Evolutionary conservation across 2,888 invertebrate species (phyloP), one percentile per base, ranked within the genome.

Genomic region (Cosmia pyralina): DNA sequence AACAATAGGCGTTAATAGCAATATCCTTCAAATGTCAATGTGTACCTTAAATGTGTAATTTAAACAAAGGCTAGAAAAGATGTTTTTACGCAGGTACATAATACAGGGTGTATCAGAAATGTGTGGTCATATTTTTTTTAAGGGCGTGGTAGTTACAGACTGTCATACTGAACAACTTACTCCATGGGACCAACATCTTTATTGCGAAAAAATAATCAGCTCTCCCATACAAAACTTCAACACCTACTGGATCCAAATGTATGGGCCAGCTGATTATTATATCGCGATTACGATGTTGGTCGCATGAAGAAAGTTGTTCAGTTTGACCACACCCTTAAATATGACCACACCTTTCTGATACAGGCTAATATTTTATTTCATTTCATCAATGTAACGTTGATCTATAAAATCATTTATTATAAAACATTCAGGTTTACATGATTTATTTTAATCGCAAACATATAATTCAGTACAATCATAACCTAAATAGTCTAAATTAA

Each of bases 401-500:
- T 34, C 10, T 34, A 50, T 5, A n/a, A n/a, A 15, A 34, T 6
- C 0, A 38, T 69, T 22, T 4, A 55, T 11, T 22, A 19, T 22
- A 34, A 28, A 48, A 55, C 11, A 46, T 22, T 34, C 6, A 46
- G 6, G 13, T 15, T 19, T 34, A 17, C 15, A 48, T 17, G n/a
- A 41, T 41, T 48, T 57, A 28, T 15, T 57, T 71, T 22, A 38
- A 57, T 57, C 0, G 8, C 15, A 48, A 57, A 71, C 11, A 50
- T 53, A 22, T 5, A 15, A 64, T 22, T 53, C 15, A 19, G 44
- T 52, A 38, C 52, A 72, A 59, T 34, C 13, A 15, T 19, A 19
- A 7, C 11, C 10, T 28, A 22, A 19, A 46, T 44, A 46, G 2
- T 52, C 22, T 72, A 85, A 53, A 76, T 60, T 19, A 86, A 75